A percentile compares a stretch with the other conserved stretches of the same genome.
Evolutionary conservation across 2,113 vertebrate genomes (phyloP).

Genomic region (Lates calcarifer): DNA sequence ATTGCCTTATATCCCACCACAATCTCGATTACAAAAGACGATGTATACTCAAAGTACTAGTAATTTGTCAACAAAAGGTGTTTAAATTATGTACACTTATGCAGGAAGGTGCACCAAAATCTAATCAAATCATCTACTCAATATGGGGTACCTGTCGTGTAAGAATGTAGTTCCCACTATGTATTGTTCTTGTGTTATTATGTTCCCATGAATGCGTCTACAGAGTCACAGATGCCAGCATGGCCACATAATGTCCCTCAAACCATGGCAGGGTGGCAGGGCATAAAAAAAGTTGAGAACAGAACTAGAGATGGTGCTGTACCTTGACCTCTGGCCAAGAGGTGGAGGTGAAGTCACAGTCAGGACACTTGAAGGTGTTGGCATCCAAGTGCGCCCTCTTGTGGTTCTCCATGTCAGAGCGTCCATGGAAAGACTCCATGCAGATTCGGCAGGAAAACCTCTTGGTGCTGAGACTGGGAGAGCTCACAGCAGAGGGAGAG

Average conservation of each 20-base stretch:
- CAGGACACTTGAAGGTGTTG: constrained; percentile 94
- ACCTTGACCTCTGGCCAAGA: constrained; percentile 95
- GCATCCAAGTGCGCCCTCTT: constrained; percentile 94
- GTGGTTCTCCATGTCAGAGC: constrained; percentile 99
- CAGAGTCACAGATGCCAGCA: background rate
- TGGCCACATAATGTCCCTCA: too few relatives aligned
- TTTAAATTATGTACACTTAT: too few relatives aligned
- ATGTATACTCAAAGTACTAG: too few relatives aligned
- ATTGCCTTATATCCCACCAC: too few relatives aligned
- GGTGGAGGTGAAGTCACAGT: constrained; percentile 92
- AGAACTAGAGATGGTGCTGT: background rate
- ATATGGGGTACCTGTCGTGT: background rate
- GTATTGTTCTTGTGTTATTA: too few relatives aligned
- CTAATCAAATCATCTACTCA: too few relatives aligned
- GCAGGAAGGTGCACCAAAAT: too few relatives aligned
- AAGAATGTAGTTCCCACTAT: too few relatives aligned
- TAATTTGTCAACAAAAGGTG: too few relatives aligned
- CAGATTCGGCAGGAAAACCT: constrained; percentile 98
- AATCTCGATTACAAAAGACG: too few relatives aligned
- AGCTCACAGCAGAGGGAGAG: constrained; percentile 78
- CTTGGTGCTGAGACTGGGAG: constrained; percentile 84
- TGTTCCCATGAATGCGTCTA: background rate
- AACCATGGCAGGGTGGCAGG: too few relatives aligned
- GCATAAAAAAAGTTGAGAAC: background rate
- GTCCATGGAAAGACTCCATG: constrained; percentile 92